Percentiles rank a stretch among this genome's conserved stretches.
Evolutionary conservation across 1,140 invertebrate species (phyloP).

Genomic region (Mactra quadrangularis): DNA sequence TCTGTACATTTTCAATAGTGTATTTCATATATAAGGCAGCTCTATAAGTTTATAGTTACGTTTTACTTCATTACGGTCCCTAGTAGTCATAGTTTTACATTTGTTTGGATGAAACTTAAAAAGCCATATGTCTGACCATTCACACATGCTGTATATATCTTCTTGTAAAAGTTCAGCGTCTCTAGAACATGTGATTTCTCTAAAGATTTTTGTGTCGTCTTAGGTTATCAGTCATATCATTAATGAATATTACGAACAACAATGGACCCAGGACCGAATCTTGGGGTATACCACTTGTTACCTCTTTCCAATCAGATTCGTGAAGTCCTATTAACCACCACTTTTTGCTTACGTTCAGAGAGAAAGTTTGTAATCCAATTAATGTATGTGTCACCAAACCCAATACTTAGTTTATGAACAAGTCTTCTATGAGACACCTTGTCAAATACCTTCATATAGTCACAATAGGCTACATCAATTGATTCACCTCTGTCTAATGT

Average conservation of each 20-base stretch:
- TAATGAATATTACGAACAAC: constrained; percentile 66
- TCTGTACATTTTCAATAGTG: too few relatives aligned
- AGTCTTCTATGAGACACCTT: constrained; percentile 28
- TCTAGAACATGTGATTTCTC: too few relatives aligned
- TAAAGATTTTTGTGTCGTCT: too few relatives aligned
- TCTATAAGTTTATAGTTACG: too few relatives aligned
- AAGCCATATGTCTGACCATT: constrained; percentile 46
- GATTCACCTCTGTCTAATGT: constrained; percentile 9
- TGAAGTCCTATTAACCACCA: constrained; percentile 45
- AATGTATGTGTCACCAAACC: neutral
- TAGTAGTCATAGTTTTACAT: constrained; percentile 37
- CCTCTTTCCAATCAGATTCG: constrained; percentile 23
- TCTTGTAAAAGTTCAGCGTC: neutral
- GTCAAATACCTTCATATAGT: constrained; percentile 43
- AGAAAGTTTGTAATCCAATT: constrained; percentile 62
- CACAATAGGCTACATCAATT: constrained; percentile 29
- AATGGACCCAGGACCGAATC: constrained; percentile 64
- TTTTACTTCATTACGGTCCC: too few relatives aligned
- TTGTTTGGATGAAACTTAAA: constrained; percentile 58
- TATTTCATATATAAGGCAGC: too few relatives aligned
- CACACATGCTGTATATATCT: constrained; percentile 14
- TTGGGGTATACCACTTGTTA: constrained; percentile 64
- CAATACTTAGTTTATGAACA: constrained; percentile 14
- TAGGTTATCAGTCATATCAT: constrained; percentile 67
- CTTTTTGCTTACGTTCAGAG: constrained; percentile 53